Base-by-base conservation (phyloP, 1,140 invertebrate species). In the Diploscapter pachys region DNA sequence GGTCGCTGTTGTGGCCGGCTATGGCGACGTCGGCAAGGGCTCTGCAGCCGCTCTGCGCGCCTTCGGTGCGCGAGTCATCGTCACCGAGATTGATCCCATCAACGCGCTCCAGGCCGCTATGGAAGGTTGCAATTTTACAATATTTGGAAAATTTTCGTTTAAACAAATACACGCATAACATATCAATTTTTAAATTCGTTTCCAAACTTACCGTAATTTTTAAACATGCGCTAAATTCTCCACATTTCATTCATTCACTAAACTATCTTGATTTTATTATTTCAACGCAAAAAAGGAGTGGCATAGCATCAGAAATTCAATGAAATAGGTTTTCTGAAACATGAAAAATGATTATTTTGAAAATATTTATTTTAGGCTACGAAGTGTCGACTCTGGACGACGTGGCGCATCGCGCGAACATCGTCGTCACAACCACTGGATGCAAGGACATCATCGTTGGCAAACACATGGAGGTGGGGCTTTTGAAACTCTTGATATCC, bases 1-100 rank as follows among this genome's bases (percentile, higher is more conserved):
- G 31, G 31, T 96, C 3, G 94, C 93, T 84, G 92, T 97, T 31
- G 96, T 99, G 1, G 95, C 93, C 83, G 97, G 97, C 5, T 99
- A 97, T 86, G 97, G 97, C 63, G 97, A 99, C 90, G 97, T 99
- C 65, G 97, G 97, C 78, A 99, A 99, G 89, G 97, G 97, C 70
- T 96, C 93, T 86, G 95, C 96, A 63, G 94, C 96, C 85, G 95
- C 95, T 68, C 90, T 99, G 3, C 90, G 92, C 85, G 93, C 93
- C 55, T 94, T 98, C 82, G 97, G 97, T 65, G 93, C 94, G 50
- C 90, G 96, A 79, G 97, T 99, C 4, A 91, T 99, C 77, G 90
- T 99, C 66, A 96, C 95, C 48, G 97, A 99, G 90, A 94, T 99
- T 81, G 97, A 99, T 89, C 97, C 97, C 0, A 99, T 99, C 82